Percentiles rank a stretch among this genome's conserved stretches.
Conservation (phyloP, 2,888 invertebrate species). For the Cantharis nigra region DNA sequence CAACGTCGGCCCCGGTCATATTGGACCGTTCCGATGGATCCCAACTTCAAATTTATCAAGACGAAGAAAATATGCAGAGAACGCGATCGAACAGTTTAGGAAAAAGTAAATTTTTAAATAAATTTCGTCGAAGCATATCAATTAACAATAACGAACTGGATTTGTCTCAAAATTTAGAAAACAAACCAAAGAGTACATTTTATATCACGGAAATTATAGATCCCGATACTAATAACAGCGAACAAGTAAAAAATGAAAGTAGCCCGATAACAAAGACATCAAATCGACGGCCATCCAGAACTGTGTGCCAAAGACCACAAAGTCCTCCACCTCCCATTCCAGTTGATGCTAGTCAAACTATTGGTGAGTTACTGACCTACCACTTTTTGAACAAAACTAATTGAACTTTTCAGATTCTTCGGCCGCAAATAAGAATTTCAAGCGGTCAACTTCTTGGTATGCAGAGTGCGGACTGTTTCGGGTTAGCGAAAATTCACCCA, state of each 20-base stretch:
- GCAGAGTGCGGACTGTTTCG: conserved; percentile 68
- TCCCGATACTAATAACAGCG: conserved; percentile 52
- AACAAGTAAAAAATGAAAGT: conserved; percentile 31
- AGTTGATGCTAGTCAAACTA: conserved; percentile 29
- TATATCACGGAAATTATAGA: conserved; percentile 72
- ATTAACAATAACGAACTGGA: conserved; percentile 56
- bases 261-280: conserved; percentile 51
- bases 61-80: conserved; percentile 14
- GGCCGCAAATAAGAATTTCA: conserved; percentile 18
- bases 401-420: neutral
- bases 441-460: conserved; percentile 69
- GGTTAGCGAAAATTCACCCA: neutral
- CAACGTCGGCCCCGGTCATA: conserved; percentile 10
- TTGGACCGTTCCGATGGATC: conserved; percentile 7
- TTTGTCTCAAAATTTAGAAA: conserved; percentile 49
- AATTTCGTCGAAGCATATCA: conserved; percentile 65
- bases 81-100: conserved; percentile 31
- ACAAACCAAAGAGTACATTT: conserved; percentile 67
- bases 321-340: conserved; percentile 54
- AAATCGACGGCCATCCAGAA: conserved; percentile 33
- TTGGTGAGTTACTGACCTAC: conserved; percentile 20
- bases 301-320: conserved; percentile 42
- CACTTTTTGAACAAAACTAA: neutral
- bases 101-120: conserved; percentile 54
- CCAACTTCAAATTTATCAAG: conserved; percentile 8